A percentile compares a stretch with the other conserved stretches of the same genome.
Evolutionary conservation across 2,888 invertebrate species (phyloP).

Genomic region (Tryphoninae sp.): DNA sequence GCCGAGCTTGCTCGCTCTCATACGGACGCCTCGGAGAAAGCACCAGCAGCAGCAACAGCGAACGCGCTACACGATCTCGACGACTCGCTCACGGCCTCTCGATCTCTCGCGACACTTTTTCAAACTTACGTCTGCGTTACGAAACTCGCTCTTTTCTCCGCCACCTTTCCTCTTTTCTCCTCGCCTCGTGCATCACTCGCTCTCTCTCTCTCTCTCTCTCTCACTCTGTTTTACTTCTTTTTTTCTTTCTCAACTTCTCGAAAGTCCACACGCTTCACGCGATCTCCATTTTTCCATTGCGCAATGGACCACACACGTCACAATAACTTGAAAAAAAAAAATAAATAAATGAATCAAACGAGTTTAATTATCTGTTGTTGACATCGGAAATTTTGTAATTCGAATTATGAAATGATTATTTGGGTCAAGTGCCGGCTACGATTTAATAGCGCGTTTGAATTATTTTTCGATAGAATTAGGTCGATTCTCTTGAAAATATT

Average conservation of each 20-base stretch:
- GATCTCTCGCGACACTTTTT: constrained; percentile 54
- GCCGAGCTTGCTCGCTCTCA: constrained; percentile 47
- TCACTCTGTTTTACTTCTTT: neutral
- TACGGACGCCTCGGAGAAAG: constrained; percentile 59
- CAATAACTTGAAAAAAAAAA: neutral
- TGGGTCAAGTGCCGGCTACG: too few species aligned
- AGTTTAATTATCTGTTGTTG: too few species aligned
- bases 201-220: neutral
- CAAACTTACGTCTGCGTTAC: constrained; percentile 45
- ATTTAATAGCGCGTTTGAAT: constrained; percentile 1
- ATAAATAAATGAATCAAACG: too few species aligned
- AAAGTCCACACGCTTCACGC: neutral
- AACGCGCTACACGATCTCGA: constrained; percentile 33
- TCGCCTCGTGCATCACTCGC: neutral
- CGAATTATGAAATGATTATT: too few species aligned
- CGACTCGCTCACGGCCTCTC: constrained; percentile 28
- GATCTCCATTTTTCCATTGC: neutral
- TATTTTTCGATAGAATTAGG: constrained; percentile 18
- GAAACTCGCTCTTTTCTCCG: constrained; percentile 42
- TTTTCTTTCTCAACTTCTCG: constrained; percentile 1
- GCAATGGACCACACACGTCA: neutral
- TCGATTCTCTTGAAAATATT: neutral
- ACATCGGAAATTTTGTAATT: neutral
- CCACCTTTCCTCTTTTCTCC: constrained; percentile 25
- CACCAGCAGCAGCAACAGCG: constrained; percentile 30